Percentiles rank a stretch among this genome's conserved stretches.
These are phyloP conservation scores for Peromyscus melanophrys DNA, from an alignment of 2,797 vertebrate species.

Conservation along the genomic window DNA sequence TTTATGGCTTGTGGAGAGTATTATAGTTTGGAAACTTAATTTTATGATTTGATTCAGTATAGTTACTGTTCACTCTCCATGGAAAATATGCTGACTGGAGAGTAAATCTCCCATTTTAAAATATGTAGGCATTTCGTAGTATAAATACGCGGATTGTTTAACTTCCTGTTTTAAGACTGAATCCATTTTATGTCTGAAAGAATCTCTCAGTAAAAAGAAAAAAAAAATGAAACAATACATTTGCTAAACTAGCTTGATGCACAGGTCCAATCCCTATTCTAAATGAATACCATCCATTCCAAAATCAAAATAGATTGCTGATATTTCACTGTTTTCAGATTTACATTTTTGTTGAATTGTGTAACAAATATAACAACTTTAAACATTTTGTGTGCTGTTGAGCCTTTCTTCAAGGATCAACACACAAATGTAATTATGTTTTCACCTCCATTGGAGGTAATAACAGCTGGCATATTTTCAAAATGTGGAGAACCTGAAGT, in stretches of 20 bases:
- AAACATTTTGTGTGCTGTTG: conserved; percentile 14
- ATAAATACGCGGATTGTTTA: neutral
- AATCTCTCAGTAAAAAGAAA: conserved; percentile 27
- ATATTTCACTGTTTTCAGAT: conserved; percentile 34
- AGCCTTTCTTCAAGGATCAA: neutral
- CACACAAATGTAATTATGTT: conserved; percentile 29
- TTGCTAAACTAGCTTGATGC: conserved; percentile 12
- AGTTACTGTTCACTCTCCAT: neutral
- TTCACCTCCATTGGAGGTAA: conserved; percentile 3
- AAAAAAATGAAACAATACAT: neutral
- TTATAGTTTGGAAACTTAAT: conserved; percentile 45
- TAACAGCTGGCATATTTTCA: neutral
- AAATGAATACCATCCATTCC: neutral
- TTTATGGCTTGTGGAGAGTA: conserved; percentile 65
- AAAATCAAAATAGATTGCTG: conserved; percentile 11
- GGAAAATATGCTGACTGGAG: conserved; percentile 30
- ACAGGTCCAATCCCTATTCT: neutral
- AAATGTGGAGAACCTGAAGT: conserved; percentile 5
- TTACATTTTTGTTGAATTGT: neutral
- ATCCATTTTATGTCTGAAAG: conserved; percentile 9
- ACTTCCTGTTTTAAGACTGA: conserved; percentile 2
- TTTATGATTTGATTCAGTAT: conserved; percentile 5
- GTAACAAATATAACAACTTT: neutral
- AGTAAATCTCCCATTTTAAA: neutral
- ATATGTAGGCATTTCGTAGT: neutral